These are phyloP conservation scores for Escarpia spicata DNA, from an alignment of 2,888 invertebrate species.

Conservation along the genomic window DNA sequence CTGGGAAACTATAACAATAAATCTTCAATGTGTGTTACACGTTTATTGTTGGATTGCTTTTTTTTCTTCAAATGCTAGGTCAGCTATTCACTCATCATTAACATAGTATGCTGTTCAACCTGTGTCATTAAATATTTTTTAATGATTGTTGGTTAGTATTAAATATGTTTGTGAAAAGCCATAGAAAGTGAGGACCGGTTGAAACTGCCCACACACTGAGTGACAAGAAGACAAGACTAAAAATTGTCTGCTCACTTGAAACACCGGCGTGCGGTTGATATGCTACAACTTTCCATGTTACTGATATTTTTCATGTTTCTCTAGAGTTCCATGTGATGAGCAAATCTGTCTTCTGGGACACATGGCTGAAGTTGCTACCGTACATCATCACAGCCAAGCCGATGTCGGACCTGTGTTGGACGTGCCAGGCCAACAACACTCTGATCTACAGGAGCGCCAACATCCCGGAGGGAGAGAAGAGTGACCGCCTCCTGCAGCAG, in stretches of 20 bases:
- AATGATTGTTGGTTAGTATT: not conserved
- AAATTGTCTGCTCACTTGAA: not conserved
- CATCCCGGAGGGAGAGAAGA: slow-evolving; percentile 17
- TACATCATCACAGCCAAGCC: not conserved
- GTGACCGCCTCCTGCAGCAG: not conserved
- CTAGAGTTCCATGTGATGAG: slow-evolving; percentile 18
- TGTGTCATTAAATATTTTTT: not conserved
- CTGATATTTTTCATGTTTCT: not conserved
- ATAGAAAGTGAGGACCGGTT: not conserved
- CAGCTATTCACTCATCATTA: not conserved
- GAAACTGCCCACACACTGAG: not conserved
- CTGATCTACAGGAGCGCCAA: slow-evolving; percentile 1
- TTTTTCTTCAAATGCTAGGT: not conserved
- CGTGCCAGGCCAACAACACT: slow-evolving; percentile 23
- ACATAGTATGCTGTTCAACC: not conserved
- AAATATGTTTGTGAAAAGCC: not conserved
- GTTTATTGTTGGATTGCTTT: not conserved
- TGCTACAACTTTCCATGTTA: not conserved
- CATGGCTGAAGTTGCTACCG: not conserved
- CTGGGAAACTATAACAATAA: not conserved
- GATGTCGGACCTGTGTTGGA: slow-evolving; percentile 21
- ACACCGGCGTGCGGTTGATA: not conserved
- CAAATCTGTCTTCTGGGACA: not conserved
- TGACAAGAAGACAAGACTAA: not conserved
- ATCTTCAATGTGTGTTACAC: not conserved